Conservation (phyloP, 35 echinoderm and acorn worm genomes). For the Anneissia japonica region DNA sequence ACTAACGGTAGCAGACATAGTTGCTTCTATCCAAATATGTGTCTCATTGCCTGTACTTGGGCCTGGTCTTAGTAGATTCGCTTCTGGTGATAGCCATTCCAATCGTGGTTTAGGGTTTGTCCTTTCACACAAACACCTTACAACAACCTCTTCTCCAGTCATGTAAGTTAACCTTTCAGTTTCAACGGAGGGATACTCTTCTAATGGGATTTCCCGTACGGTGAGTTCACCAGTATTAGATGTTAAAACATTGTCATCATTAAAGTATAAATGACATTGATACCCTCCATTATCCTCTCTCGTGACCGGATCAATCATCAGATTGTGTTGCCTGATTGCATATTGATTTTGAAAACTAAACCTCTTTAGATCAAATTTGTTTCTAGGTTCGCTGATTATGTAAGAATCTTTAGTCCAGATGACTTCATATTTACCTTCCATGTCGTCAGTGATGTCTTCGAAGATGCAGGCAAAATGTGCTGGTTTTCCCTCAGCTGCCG, state of each 20-base stretch:
- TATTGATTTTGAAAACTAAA: not conserved
- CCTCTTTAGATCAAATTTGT: not conserved
- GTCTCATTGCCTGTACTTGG: not conserved
- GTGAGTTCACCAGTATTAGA: not conserved
- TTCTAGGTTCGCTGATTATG: not conserved
- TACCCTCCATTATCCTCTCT: not conserved
- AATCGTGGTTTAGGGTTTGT: not conserved
- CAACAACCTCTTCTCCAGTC: not conserved
- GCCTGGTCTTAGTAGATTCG: not conserved
- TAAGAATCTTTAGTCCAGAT: not conserved
- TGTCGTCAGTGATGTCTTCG: not conserved
- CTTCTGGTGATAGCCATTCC: not conserved
- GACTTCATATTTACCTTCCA: not conserved
- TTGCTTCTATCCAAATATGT: not conserved
- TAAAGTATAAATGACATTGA: not conserved
- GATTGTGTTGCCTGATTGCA: not conserved
- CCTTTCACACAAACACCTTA: not conserved
- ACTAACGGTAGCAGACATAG: not conserved
- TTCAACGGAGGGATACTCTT: not conserved
- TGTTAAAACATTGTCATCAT: not conserved
- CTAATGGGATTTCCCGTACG: not conserved
- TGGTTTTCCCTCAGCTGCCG: not conserved
- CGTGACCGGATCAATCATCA: not conserved
- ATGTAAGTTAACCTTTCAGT: not conserved
- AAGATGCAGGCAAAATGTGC: not conserved